These are phyloP conservation scores for Amblyopsis rosae DNA, from an alignment of 2,113 vertebrate genomes.

Conservation along the genomic window DNA sequence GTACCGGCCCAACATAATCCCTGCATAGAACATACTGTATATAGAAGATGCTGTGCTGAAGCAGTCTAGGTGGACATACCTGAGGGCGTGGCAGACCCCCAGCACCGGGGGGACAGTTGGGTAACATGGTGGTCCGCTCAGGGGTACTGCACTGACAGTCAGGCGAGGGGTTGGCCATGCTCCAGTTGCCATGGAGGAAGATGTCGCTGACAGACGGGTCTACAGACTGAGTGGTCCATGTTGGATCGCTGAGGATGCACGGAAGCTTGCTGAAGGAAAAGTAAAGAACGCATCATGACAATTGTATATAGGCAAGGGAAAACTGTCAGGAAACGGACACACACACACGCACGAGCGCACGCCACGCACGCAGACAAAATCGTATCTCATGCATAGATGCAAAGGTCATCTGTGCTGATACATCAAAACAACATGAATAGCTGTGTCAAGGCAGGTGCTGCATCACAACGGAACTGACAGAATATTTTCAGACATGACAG, in stretches of 20 bases:
- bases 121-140: conserved; percentile 85
- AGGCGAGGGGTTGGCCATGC: conserved; percentile 91
- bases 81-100: conserved; percentile 91
- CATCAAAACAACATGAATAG: conserved; percentile 7
- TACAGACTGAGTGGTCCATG: conserved; percentile 84
- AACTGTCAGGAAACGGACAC: neutral
- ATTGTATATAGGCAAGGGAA: neutral
- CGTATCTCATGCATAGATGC: too few relatives aligned
- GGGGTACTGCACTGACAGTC: conserved; percentile 89
- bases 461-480: conserved; percentile 6
- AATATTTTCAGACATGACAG: neutral
- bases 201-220: conserved; percentile 81
- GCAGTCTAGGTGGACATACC: conserved; percentile 65
- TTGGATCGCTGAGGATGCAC: conserved; percentile 53
- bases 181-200: conserved; percentile 91
- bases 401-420: too few relatives aligned
- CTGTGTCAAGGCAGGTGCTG: neutral
- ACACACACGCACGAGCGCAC: neutral
- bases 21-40: too few relatives aligned
- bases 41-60: too few relatives aligned
- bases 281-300: neutral
- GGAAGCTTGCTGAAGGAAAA: conserved; percentile 61
- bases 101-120: conserved; percentile 86
- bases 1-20: too few relatives aligned
- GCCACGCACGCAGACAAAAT: neutral